Base-by-base conservation (phyloP, 2,888 invertebrate species). In the Fissipunctia ypsillon region DNA sequence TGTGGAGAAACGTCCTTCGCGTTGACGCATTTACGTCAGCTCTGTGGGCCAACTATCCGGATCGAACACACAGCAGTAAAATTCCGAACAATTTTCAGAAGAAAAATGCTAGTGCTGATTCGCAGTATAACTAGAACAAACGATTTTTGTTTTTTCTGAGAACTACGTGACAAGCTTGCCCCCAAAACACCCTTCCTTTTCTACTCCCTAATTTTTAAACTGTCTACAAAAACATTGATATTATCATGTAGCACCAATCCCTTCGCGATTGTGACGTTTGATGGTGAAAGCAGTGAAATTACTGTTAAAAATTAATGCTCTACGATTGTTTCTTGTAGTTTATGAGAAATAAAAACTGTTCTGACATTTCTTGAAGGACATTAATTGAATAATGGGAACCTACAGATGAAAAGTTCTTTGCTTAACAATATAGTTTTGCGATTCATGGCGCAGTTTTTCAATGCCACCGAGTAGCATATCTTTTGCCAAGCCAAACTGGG, bases 401-500 rank as follows among this genome's bases (percentile, higher is more conserved):
- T n/a, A n/a, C n/a, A n/a, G n/a, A n/a, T n/a, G n/a, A n/a, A n/a
- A 61, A 28, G 14, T 61, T 56, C 14, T 54, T 19, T 19, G 25
- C 10, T 12, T 25, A n/a, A n/a, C n/a, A n/a, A 25, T 56, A 41
- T n/a, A 1, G 43, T 35, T 38, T 28, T 35, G 14, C 19, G 19
- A 38, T n/a, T 52, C 2, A 6, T n/a, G 19, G 31, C 16, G 28
- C 41, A 54, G 28, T 64, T 50, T 54, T 50, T 28, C 59, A 65
- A 65, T 76, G 50, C 50, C 52, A 66, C 61, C 54, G 41, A 66
- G 54, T 35, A n/a, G 9, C 14, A 28, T n/a, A 76, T 81, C 35
- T 81, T 81, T 81, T 60, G 31, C 54, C 48, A 54, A 76, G n/a
- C 28, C 9, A 52, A 77, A 81, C 59, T 65, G 22, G 77, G 54